Evolutionary conservation across 2,888 invertebrate species (phyloP).

Genomic region (Eupelmus urozonus): DNA sequence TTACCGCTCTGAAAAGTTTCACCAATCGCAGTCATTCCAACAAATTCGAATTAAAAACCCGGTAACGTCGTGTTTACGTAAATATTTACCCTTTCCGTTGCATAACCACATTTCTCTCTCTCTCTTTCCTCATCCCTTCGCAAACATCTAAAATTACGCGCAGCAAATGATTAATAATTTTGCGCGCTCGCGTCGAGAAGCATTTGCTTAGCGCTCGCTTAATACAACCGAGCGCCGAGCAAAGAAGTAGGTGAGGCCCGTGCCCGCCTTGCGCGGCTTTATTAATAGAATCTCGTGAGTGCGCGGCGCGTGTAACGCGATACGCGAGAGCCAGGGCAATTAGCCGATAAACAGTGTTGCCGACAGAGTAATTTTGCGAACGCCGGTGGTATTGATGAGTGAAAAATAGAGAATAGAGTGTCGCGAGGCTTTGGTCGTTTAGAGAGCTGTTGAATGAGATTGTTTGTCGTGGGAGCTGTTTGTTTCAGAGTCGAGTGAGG

Average conservation of each 20-base stretch:
- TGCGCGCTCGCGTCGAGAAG: neutral
- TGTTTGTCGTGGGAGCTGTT: too few species aligned
- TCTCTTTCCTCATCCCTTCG: too few species aligned
- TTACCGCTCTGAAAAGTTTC: too few species aligned
- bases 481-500: too few species aligned
- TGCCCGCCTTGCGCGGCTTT: neutral
- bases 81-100: constrained; percentile 28
- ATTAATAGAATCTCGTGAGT: constrained; percentile 37
- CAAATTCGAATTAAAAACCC: neutral
- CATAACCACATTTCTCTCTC: constrained; percentile 31
- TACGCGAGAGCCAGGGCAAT: neutral
- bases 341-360: neutral
- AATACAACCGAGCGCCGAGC: neutral
- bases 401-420: too few species aligned
- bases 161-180: constrained; percentile 44
- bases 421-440: too few species aligned
- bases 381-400: too few species aligned
- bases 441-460: too few species aligned
- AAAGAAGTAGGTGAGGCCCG: neutral
- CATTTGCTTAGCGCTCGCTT: neutral
- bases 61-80: constrained; percentile 12
- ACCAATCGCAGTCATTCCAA: neutral
- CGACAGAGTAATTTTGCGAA: too few species aligned
- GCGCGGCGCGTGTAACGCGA: neutral
- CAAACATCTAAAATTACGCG: constrained; percentile 45